These are phyloP conservation scores for Sylvicola fuscatus DNA, from an alignment of 2,888 invertebrate species.

Conservation along the genomic window DNA sequence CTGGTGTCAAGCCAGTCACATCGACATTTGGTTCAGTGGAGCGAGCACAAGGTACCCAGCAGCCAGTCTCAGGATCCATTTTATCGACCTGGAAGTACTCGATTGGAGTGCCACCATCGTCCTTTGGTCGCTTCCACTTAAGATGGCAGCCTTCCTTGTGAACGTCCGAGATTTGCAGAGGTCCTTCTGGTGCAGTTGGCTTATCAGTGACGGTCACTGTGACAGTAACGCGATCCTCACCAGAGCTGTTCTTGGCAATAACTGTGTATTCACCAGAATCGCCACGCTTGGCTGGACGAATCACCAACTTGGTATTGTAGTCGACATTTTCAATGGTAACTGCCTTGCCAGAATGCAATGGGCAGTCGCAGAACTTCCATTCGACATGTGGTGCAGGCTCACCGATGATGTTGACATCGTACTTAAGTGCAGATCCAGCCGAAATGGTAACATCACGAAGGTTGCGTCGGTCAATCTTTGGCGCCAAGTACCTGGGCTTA, in stretches of 20 bases:
- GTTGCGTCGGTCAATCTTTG: constrained; percentile 87
- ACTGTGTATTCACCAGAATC: constrained; percentile 79
- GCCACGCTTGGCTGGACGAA: constrained; percentile 58
- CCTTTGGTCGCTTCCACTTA: constrained; percentile 88
- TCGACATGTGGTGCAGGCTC: constrained; percentile 88
- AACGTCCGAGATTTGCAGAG: constrained; percentile 68
- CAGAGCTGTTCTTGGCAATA: constrained; percentile 69
- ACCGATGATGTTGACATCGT: constrained; percentile 83
- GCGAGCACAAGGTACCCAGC: constrained; percentile 74
- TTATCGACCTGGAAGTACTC: constrained; percentile 94
- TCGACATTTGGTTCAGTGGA: constrained; percentile 63
- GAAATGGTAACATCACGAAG: constrained; percentile 78
- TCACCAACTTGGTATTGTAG: constrained; percentile 69
- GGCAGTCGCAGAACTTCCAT: constrained; percentile 76
- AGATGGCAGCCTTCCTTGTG: constrained; percentile 86
- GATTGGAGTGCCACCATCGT: constrained; percentile 88
- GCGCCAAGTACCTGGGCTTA: constrained; percentile 76
- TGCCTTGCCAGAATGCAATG: constrained; percentile 45
- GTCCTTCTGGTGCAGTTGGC: constrained; percentile 74
- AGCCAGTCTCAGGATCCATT: constrained; percentile 73
- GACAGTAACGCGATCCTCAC: constrained; percentile 64
- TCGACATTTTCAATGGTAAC: constrained; percentile 66
- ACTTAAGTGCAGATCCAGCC: constrained; percentile 78
- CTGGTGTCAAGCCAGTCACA: constrained; percentile 66
- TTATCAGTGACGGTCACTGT: constrained; percentile 74